Percentiles rank a stretch among this genome's conserved stretches.
Evolutionary conservation across 2,113 vertebrate species (phyloP).

Genomic region (Romanogobio albipinnatus): DNA sequence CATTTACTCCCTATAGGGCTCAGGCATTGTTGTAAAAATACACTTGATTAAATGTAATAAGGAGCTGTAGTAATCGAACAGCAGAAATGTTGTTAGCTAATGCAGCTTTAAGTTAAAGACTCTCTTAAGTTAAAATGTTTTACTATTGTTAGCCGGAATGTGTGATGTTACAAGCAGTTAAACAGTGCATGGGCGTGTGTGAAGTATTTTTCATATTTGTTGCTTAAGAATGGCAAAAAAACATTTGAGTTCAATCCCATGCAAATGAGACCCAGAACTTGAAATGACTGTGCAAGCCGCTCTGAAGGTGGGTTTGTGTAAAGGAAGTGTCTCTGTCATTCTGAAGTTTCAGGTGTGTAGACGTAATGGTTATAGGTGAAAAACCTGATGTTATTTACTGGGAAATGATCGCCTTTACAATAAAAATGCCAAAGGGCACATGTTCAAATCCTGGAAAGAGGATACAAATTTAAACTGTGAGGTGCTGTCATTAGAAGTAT

Average conservation of each 20-base stretch:
- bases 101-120: neutral
- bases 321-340: neutral
- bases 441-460: neutral
- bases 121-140: neutral
- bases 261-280: neutral
- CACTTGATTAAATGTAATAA: neutral
- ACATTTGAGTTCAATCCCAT: neutral
- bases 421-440: neutral
- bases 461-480: neutral
- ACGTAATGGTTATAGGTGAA: slow-evolving; percentile 1
- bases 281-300: slow-evolving; percentile 20
- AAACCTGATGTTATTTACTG: neutral
- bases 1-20: neutral
- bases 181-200: neutral
- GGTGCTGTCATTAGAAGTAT: neutral
- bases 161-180: neutral
- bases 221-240: neutral
- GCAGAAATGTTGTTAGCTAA: neutral
- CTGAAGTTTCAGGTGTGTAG: slow-evolving; percentile 11
- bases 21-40: neutral
- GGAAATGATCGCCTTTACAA: neutral
- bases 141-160: neutral
- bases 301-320: neutral
- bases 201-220: neutral
- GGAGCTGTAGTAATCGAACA: neutral